Base-by-base conservation (phyloP, 2,888 invertebrate species). In the Adelphocoris suturalis region DNA sequence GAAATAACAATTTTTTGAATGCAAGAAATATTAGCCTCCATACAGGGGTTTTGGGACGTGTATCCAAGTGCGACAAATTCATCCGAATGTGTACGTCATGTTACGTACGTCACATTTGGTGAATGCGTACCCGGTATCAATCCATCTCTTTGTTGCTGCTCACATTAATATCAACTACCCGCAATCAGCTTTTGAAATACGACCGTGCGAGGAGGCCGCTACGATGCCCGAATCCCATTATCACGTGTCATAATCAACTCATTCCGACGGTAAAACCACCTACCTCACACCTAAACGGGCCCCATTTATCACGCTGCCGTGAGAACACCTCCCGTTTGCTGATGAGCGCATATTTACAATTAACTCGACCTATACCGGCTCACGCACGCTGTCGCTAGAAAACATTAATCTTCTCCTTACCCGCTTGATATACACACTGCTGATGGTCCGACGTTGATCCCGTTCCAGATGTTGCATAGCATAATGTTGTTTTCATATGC, bases 321-420 rank as follows among this genome's bases (percentile, higher is more conserved):
- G 68, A 19, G 61, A 61, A 19, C 16, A 19, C 68, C 23, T 68
- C 68, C 23, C 68, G 27, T 68, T 68, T 68, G 68, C 68, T 68
- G 68, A 68, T 68, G 68, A 27, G 68, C 68, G 68, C 68, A 68
- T 68, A 68, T 68, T 68, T 68, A 68, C 68, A 68, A 68, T 68
- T 68, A 68, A 68, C 68, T 68, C 23, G 19, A 7, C 68, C 68
- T 68, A 27, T 68, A 68, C 68, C 7, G 19, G 68, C 68, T 68
- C 68, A 68, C 68, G 68, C 68, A 19, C 23, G 68, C 19, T 5
- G 9, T 68, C 68, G 23, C 23, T 19, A 9, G 23, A 7, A 27
- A 27, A 68, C 68, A 68, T 68, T 68, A 68, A 68, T 68, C 68
- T 23, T 23, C 23, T 7, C 23, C 68, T 68, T 19, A 61, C 61